Conservation (phyloP, 1,140 invertebrate genomes). For the Caenorhabditis brenneri region DNA sequence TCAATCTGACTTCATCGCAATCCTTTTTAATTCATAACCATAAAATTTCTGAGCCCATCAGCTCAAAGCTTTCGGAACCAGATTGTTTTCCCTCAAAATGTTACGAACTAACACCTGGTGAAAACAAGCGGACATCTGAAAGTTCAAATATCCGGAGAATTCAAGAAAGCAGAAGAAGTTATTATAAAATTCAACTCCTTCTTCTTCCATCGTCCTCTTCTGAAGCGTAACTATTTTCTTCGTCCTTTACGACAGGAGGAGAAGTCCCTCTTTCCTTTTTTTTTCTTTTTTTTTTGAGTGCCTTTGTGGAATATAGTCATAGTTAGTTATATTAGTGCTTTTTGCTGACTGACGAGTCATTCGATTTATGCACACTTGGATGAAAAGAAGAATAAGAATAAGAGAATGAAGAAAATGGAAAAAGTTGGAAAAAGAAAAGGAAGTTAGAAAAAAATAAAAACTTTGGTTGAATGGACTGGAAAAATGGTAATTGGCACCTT, state of each 20-base stretch:
- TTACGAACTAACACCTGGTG: too few species aligned
- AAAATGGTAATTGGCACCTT: constrained; percentile 20
- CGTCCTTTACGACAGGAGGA: neutral
- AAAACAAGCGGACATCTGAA: neutral
- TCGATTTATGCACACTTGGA: constrained; percentile 41
- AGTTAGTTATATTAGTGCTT: constrained; percentile 35
- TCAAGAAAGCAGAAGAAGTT: neutral
- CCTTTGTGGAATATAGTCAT: constrained; percentile 14
- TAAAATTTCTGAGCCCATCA: too few species aligned
- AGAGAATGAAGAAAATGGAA: neutral
- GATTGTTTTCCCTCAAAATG: too few species aligned
- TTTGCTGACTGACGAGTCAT: neutral
- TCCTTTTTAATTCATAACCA: too few species aligned
- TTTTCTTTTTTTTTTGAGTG: neutral
- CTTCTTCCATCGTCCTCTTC: neutral
- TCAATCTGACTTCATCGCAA: too few species aligned
- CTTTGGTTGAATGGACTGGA: constrained; percentile 20
- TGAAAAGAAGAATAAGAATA: constrained; percentile 5
- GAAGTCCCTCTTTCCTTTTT: constrained; percentile 10
- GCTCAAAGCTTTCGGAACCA: too few species aligned
- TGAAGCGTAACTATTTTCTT: neutral
- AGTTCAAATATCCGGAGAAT: neutral
- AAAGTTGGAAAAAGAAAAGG: neutral
- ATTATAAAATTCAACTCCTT: constrained; percentile 11
- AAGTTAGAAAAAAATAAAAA: neutral